Evolutionary conservation across 2,797 vertebrate species (phyloP).

Genomic region (Sebastiscus tertius): DNA sequence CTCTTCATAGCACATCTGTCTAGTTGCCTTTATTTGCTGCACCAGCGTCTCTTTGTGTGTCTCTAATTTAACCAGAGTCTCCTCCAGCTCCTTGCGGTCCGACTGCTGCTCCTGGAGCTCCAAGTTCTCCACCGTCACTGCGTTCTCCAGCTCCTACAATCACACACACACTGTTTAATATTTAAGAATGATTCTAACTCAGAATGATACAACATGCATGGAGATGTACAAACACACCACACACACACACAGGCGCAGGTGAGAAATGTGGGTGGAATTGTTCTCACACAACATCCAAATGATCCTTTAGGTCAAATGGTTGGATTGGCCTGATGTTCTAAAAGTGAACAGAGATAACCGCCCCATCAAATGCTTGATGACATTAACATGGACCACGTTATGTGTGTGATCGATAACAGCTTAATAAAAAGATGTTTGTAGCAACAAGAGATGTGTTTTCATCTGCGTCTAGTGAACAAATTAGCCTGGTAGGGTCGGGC

Average conservation of each 20-base stretch:
- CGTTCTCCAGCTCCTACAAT: conserved; percentile 90
- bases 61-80: conserved; percentile 88
- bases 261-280: not conserved
- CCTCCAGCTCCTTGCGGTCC: conserved; percentile 90
- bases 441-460: no score
- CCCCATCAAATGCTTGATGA: not conserved
- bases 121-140: conserved; percentile 87
- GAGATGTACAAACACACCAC: not conserved
- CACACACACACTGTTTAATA: not conserved
- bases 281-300: not conserved
- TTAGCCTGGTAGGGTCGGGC: no score
- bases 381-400: not conserved
- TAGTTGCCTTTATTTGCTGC: conserved; percentile 87
- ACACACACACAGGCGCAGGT: not conserved
- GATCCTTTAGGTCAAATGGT: not conserved
- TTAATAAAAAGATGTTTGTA: not conserved
- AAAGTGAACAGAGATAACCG: not conserved
- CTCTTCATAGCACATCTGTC: conserved; percentile 89
- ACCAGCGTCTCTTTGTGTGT: conserved; percentile 87
- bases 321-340: not conserved
- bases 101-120: conserved; percentile 90
- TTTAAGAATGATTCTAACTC: not conserved
- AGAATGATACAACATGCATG: not conserved
- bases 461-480: not conserved
- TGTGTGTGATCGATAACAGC: not conserved